phyloP scores from a whole-genome alignment of 2,113 vertebrate species.

The Ceyx melanurus region DNA sequence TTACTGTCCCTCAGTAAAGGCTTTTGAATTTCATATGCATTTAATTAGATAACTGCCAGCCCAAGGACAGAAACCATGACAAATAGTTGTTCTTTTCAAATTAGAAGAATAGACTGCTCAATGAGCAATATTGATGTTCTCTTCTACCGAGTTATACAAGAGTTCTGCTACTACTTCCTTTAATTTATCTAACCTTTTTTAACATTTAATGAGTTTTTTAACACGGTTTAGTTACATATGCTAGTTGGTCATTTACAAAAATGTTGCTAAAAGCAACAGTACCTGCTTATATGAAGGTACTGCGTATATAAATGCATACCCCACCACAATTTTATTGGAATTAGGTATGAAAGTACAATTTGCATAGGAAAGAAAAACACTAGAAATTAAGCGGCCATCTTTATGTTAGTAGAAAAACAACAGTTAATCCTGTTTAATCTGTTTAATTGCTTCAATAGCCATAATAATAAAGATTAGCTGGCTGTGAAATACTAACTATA shows the following conservation, averaged over 20 bases:
- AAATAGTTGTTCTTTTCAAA: constrained; percentile 82
- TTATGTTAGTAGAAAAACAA: constrained; percentile 43
- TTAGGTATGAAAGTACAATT: not conserved
- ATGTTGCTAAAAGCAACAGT: not conserved
- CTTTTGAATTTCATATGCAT: constrained; percentile 82
- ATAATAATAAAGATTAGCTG: constrained; percentile 62
- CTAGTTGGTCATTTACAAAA: constrained; percentile 34
- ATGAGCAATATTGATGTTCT: constrained; percentile 76
- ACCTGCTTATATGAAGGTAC: not conserved
- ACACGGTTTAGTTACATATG: not conserved
- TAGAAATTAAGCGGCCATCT: constrained; percentile 55
- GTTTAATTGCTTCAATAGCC: constrained; percentile 45
- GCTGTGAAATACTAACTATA: constrained; percentile 40
- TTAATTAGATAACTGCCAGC: constrained; percentile 82
- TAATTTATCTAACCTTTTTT: constrained; percentile 69
- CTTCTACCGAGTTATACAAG: constrained; percentile 61
- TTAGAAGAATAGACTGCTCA: constrained; percentile 76
- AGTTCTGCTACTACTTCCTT: constrained; percentile 54
- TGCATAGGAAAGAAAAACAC: not conserved
- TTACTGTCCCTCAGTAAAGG: constrained; percentile 75
- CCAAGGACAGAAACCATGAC: constrained; percentile 77
- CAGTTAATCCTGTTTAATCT: constrained; percentile 36
- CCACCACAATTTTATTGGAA: not conserved
- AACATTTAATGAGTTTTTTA: constrained; percentile 64
- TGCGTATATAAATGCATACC: not conserved